Evolutionary conservation across 2,888 invertebrate genomes (phyloP).

Genomic region (Brachyptera putata): DNA sequence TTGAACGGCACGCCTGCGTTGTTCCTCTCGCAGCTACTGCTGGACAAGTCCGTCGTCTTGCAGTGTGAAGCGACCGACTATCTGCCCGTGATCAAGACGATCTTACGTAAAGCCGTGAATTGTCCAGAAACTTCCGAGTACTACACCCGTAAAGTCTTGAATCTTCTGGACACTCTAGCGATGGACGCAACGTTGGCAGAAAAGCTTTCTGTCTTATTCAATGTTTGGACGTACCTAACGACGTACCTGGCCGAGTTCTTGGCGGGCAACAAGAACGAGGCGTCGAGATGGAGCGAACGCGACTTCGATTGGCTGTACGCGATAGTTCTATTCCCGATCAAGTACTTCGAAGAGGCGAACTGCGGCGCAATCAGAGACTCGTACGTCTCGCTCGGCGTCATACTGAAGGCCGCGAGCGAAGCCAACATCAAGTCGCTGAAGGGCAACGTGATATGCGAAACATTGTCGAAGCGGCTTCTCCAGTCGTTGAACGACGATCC

Average conservation of each 20-base stretch:
- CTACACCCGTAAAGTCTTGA: background rate
- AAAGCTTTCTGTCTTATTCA: background rate
- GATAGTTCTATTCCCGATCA: background rate
- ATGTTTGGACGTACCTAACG: background rate
- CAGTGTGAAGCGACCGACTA: background rate
- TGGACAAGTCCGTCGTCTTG: background rate
- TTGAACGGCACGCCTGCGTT: slow-evolving; percentile 28
- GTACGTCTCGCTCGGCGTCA: too few relatives aligned
- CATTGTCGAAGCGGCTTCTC: too few relatives aligned
- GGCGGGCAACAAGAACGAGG: background rate
- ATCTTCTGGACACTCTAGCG: background rate
- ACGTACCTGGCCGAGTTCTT: background rate
- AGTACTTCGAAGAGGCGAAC: too few relatives aligned
- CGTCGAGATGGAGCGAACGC: background rate
- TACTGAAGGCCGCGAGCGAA: too few relatives aligned
- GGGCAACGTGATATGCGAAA: too few relatives aligned
- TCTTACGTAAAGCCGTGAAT: background rate
- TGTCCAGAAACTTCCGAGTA: background rate
- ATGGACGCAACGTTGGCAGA: background rate
- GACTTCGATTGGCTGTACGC: background rate
- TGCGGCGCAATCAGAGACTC: too few relatives aligned
- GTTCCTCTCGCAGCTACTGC: slow-evolving; percentile 20
- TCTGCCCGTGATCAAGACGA: background rate
- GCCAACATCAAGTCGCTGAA: too few relatives aligned
- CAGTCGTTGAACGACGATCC: too few relatives aligned